phyloP scores from a whole-genome alignment of 2,797 vertebrate species.

The Mus minutoides region DNA sequence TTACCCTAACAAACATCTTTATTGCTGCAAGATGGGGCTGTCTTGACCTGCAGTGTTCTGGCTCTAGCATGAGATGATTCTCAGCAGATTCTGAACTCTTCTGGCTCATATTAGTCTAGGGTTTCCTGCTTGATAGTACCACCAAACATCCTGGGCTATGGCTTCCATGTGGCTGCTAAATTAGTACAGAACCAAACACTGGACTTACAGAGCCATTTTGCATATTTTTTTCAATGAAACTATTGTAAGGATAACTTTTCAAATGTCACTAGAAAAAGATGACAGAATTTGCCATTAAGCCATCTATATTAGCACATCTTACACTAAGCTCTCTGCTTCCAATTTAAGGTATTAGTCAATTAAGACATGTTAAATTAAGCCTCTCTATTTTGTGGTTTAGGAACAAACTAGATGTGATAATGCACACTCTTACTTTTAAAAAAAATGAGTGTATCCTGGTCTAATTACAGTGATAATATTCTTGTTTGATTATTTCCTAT shows the following conservation, averaged over 20 bases:
- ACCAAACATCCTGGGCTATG: neutral
- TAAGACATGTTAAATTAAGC: constrained; percentile 13
- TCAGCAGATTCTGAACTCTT: neutral
- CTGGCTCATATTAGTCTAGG: neutral
- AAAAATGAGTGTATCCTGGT: neutral
- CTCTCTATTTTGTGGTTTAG: neutral
- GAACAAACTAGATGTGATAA: neutral
- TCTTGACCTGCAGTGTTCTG: neutral
- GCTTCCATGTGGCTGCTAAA: neutral
- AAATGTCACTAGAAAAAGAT: constrained; percentile 26
- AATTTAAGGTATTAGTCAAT: neutral
- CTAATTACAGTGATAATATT: constrained; percentile 22
- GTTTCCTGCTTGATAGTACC: neutral
- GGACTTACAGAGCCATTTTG: neutral
- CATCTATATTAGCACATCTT: neutral
- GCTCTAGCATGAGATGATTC: neutral
- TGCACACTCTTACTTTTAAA: constrained; percentile 11
- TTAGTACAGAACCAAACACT: neutral
- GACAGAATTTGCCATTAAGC: constrained; percentile 40
- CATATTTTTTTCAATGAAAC: neutral
- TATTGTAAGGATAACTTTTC: neutral
- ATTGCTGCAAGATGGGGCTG: neutral
- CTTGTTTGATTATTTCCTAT: neutral
- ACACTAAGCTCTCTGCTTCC: neutral
- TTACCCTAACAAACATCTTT: neutral